Evolutionary conservation across 2,113 vertebrate species (phyloP), one percentile per base, ranked within the genome.

Genomic region (Oreochromis niloticus): DNA sequence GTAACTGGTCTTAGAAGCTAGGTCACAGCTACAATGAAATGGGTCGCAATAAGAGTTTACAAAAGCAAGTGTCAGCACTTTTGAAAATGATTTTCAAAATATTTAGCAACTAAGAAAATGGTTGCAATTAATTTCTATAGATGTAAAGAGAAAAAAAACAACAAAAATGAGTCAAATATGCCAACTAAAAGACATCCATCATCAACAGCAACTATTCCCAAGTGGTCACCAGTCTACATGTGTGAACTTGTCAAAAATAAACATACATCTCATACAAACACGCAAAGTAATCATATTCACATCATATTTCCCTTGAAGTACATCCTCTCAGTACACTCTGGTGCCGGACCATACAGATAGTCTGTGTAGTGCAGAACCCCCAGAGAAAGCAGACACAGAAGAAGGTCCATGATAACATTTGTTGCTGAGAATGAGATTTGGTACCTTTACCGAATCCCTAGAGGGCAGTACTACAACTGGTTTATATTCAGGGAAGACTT

Each of bases 401-500:
- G 83, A 89, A 46, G 83, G 54, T 84, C 86, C 85, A 71, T 54
- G 88, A 93, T 94, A 95, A 92, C 83, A 89, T 84, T 90, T 86
- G 86, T 86, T 92, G 91, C 90, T 85, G 41, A 87, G 63, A 87
- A 91, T 90, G 75, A 91, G 90, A 92, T 93, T 89, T 48, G 80
- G 88, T 89, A 87, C 90, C 91, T 92, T 88, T 86, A 63, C 81
- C 4, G 30, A 94, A 93, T 95, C 93, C 85, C 92, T 94, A 94
- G 93, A 92, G 93, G 92, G 94, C 92, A 93, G 94, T 83, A 85
- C 91, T 91, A 92, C 88, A 91, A 91, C 94, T 93, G 90, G 90
- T 92, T 93, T 92, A 85, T 89, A 88, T 93, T 92, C 89, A 87
- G 87, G 78, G 85, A 91, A 87, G 85, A 68, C 83, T 91, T 66